Evolutionary conservation across 1,140 invertebrate genomes (phyloP), one percentile per base, ranked within the genome.

Genomic region (Diuraphis noxia): DNA sequence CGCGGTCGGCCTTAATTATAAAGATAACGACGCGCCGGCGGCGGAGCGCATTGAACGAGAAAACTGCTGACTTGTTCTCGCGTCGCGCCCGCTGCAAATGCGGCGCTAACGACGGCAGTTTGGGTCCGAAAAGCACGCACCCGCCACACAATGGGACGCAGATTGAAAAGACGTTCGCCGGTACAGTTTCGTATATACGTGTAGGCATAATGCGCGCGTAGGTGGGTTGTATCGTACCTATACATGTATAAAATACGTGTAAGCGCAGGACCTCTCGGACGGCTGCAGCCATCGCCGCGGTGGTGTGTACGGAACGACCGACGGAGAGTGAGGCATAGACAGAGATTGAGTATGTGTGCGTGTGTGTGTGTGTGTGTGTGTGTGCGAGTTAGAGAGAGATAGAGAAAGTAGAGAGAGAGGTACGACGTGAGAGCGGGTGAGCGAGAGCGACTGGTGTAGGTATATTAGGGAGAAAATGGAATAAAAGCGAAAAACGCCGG

Each of bases 391-490:
- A 52, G n/a, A 49, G 46, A 52, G 19, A 7, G 19, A 30, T 3
- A 52, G 8, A 23, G 41, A 10, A 43, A 8, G 34, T 1, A 40
- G 30, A 23, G n/a, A 46, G 8, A 85, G 6, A n/a, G 87, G 23
- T 7, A 36, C n/a, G 77, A 49, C 30, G 30, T n/a, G 85, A 36
- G 23, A 38, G 21, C 23, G 38, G 43, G 1, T 30, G 23, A 46
- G 25, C 34, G n/a, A 52, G 9, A 0, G 30, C 30, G 56, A 63
- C 25, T 63, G 56, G 56, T 30, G 56, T 72, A 72, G 49, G 89
- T 91, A 82, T 91, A 91, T 91, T 91, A 52, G 77, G 77, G 89
- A 91, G 77, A 81, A 91, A 91, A 91, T 91, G 77, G 89, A 81
- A 91, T 82, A 91, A 91, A 91, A 82, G 77, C 89, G 77, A 52